phyloP scores from a whole-genome alignment of 2,888 invertebrate species.

The Tinea semifulvella region DNA sequence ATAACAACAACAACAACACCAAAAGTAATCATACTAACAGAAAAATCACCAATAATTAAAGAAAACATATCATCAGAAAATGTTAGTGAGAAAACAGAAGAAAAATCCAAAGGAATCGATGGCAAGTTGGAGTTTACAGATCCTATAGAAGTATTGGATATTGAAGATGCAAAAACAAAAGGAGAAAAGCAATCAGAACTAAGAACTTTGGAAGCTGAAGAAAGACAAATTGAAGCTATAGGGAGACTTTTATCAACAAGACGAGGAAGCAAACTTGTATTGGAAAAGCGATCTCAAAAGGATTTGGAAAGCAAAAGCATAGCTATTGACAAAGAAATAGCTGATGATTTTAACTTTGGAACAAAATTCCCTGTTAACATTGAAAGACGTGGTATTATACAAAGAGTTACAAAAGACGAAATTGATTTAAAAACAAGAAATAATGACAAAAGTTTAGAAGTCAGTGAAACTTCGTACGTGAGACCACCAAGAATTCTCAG shows the following conservation, averaged over 20 bases:
- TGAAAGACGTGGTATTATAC: slow-evolving; percentile 46
- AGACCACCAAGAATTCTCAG: slow-evolving; percentile 49
- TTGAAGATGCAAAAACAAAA: slow-evolving; percentile 42
- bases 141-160: slow-evolving; percentile 52
- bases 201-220: slow-evolving; percentile 56
- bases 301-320: slow-evolving; percentile 48
- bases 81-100: slow-evolving; percentile 28
- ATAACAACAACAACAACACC: slow-evolving; percentile 23
- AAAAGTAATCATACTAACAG: slow-evolving; percentile 20
- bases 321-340: slow-evolving; percentile 41
- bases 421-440: slow-evolving; percentile 40
- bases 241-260: slow-evolving; percentile 50
- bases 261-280: slow-evolving; percentile 41
- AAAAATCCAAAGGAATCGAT: slow-evolving; percentile 46
- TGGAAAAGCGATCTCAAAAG: slow-evolving; percentile 52
- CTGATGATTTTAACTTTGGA: slow-evolving; percentile 43
- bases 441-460: slow-evolving; percentile 50
- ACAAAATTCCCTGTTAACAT: slow-evolving; percentile 35
- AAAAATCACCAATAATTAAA: slow-evolving; percentile 18
- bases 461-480: slow-evolving; percentile 54
- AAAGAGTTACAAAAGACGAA: slow-evolving; percentile 53
- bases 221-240: slow-evolving; percentile 58
- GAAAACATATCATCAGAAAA: slow-evolving; percentile 26
- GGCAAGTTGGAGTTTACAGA: slow-evolving; percentile 49
- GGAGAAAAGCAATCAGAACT: slow-evolving; percentile 41